phyloP scores from a whole-genome alignment of 2,888 invertebrate species.

The Bhutanitis thaidina region DNA sequence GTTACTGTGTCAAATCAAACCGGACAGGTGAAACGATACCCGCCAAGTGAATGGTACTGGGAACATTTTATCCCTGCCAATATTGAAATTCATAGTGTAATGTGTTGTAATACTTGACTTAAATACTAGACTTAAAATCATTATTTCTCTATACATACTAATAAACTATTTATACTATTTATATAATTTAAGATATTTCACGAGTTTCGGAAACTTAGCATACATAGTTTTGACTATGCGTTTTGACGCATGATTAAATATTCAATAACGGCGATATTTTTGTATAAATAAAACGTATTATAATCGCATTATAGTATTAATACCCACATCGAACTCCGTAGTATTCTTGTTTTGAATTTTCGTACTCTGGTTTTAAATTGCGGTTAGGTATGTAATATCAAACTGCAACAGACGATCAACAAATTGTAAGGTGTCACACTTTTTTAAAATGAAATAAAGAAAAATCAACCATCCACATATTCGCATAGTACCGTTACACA shows the following conservation, averaged over 20 bases:
- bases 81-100: no score
- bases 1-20: slow-evolving; percentile 25
- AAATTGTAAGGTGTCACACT: slow-evolving; percentile 2
- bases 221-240: no score
- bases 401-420: neutral
- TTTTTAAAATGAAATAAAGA: neutral
- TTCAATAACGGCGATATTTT: no score
- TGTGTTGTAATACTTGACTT: no score
- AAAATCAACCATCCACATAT: neutral
- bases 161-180: no score
- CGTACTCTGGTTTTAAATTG: slow-evolving; percentile 17
- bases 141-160: no score
- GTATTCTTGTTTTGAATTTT: slow-evolving; percentile 16
- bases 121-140: no score
- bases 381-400: slow-evolving; percentile 21
- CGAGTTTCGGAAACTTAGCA: no score
- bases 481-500: neutral
- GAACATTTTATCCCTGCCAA: slow-evolving; percentile 46
- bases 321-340: slow-evolving; percentile 4
- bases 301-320: slow-evolving; percentile 7
- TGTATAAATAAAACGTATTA: neutral
- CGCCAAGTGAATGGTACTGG: slow-evolving; percentile 35
- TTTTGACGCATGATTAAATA: no score
- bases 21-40: slow-evolving; percentile 47
- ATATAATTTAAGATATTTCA: no score